Percentiles rank a stretch among this genome's conserved stretches.
These are phyloP conservation scores for Platysternon megacephalum DNA, from an alignment of 2,113 vertebrate species.

Conservation along the genomic window DNA sequence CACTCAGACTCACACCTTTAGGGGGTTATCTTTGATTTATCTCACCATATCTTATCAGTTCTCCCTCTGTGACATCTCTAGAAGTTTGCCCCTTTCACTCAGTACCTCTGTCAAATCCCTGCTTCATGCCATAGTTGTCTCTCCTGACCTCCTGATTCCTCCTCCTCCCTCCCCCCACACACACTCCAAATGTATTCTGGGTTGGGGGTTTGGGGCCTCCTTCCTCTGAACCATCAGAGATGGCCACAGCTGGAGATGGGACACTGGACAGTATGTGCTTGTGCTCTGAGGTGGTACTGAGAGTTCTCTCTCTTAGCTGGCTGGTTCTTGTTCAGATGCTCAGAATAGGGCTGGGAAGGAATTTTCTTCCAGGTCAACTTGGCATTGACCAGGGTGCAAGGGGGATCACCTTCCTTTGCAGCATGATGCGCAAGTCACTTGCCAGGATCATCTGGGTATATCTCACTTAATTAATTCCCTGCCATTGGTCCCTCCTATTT, in stretches of 20 bases:
- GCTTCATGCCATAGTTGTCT: neutral
- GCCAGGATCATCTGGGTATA: neutral
- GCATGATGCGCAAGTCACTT: neutral
- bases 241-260: neutral
- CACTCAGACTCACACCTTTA: neutral
- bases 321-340: neutral
- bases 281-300: neutral
- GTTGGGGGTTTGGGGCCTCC: neutral
- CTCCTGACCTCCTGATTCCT: neutral
- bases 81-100: neutral
- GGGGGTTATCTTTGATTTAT: neutral
- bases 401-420: neutral
- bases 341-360: neutral
- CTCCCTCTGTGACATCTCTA: neutral
- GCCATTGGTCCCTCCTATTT: neutral
- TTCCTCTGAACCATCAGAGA: neutral
- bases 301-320: neutral
- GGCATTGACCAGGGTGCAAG: neutral
- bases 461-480: neutral
- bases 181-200: neutral
- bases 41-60: neutral
- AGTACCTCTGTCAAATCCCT: neutral
- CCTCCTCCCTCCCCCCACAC: too few relatives aligned
- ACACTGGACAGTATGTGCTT: neutral
- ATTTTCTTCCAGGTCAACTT: neutral